Conservation (phyloP, 2,888 invertebrate species). For the Hemithea aestivaria region DNA sequence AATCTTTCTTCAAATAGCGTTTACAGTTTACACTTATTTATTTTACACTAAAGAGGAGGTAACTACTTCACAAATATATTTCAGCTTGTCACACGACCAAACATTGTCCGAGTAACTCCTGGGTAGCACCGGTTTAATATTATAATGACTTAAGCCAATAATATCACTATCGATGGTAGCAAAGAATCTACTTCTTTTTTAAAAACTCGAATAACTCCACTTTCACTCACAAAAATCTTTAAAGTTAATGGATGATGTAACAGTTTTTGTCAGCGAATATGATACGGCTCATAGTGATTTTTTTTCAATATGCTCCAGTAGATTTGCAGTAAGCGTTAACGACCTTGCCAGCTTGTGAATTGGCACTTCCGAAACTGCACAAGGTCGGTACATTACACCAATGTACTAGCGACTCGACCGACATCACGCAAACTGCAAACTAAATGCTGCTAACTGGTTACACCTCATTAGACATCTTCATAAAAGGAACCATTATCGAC, state of each 20-base stretch:
- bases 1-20: too few relatives aligned
- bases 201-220: conserved; percentile 1
- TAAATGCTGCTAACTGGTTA: conserved; percentile 17
- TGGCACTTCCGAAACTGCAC: conserved; percentile 56
- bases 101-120: too few relatives aligned
- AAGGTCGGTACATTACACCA: conserved; percentile 44
- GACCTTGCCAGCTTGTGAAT: conserved; percentile 57
- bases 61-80: too few relatives aligned
- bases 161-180: not conserved
- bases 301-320: conserved; percentile 6
- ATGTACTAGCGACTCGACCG: conserved; percentile 27
- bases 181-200: not conserved
- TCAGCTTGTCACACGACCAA: too few relatives aligned
- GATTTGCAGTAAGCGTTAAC: conserved; percentile 31
- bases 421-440: conserved; percentile 22
- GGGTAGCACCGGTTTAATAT: too few relatives aligned
- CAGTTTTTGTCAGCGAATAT: conserved; percentile 1
- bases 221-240: conserved; percentile 10
- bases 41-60: too few relatives aligned
- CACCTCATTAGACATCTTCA: conserved; percentile 22
- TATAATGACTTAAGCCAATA: too few relatives aligned
- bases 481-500: conserved; percentile 19
- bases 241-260: conserved; percentile 7
- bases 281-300: not conserved
- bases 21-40: too few relatives aligned